Base-by-base conservation (phyloP, 2,888 invertebrate species). In the Drosophila vallismaia region DNA sequence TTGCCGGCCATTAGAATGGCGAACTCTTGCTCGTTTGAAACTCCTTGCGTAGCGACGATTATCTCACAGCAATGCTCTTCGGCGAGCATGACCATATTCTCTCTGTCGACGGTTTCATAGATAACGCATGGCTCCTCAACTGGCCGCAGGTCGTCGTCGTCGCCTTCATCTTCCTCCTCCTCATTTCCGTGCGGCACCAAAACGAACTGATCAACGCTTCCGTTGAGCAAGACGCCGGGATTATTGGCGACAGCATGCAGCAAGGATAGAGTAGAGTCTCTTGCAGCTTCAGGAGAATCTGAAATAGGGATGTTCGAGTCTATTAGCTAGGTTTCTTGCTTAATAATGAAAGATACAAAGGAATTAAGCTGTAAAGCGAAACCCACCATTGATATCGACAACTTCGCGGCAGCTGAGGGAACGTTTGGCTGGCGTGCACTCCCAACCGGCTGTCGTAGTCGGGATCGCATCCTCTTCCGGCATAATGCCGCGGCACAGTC, bases 31-130 rank as follows among this genome's bases (percentile, higher is more conserved):
- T 77, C 70, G 24, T 49, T 31, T 10, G 72, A 54, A 10, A 46
- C 55, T 4, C 55, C 64, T 8, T 84, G 74, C 0, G 73, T 58
- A 19, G 67, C 24, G 9, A 86, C 80, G 29, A 86, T 76, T 5
- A 83, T 83, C 24, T 80, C 84, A 14, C 80, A 83, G 55, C 86
- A 75, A 10, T 85, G 68, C 6, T 80, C 78, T n/a, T 83, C 75
- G 10, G 58, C 51, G 6, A 82, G 12, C 9, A 83, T 29, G 0
- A 87, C 69, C 24, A 81, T 75, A 33, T 77, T 76, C n/a, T 80
- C 70, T 5, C 45, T 67, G 8, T 64, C 64, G 8, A 66, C 52
- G 0, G 52, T 12, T 36, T 86, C 75, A 44, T 88, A 85, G 4
- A 86, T 71, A 7, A 79, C 66, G 31, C 82, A 84, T 3, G 66